Base-by-base conservation (phyloP, 2,888 invertebrate species). In the Perithous albicinctus region DNA sequence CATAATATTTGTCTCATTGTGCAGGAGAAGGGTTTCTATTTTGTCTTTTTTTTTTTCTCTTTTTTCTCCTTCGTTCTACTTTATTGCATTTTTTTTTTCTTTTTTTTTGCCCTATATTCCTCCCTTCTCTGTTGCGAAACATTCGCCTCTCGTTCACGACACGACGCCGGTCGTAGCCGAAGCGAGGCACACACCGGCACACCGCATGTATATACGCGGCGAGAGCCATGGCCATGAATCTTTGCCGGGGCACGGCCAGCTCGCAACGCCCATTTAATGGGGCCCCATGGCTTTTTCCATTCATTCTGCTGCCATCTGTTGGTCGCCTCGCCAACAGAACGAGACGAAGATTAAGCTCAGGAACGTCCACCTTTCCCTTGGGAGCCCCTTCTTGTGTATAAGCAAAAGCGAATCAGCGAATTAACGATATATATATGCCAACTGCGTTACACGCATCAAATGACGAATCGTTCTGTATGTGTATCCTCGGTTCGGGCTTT, bases 161-260 rank as follows among this genome's bases (percentile, higher is more conserved):
- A n/a, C n/a, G 12, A 4, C 41, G 41, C n/a, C n/a, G 15, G 43
- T 15, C 15, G 15, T 29, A 29, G 29, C 38, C 43, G n/a, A 59
- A 32, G 59, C 51, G 41, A 48, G 56, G 29, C 29, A 41, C n/a
- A n/a, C n/a, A n/a, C n/a, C n/a, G n/a, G 48, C 46, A 18, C 20
- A 66, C 35, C 48, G 48, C 51, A 18, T n/a, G n/a, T 5, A 7
- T 18, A 20, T 51, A 85, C 87, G 78, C 85, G 91, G 90, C 92
- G n/a, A n/a, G n/a, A 91, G 93, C 93, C 92, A 93, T 93, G 92
- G 93, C 93, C 93, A 93, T 93, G 92, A 92, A 92, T 92, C 92
- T 92, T 90, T 86, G 88, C 89, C 88, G 89, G 89, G 85, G 88
- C 90, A 82, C 80, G 83, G 86, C 82, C 85, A 75, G 86, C 85